Evolutionary conservation across 2,113 vertebrate genomes (phyloP), one percentile per base, ranked within the genome.

Genomic region (human (Homo sapiens)): DNA sequence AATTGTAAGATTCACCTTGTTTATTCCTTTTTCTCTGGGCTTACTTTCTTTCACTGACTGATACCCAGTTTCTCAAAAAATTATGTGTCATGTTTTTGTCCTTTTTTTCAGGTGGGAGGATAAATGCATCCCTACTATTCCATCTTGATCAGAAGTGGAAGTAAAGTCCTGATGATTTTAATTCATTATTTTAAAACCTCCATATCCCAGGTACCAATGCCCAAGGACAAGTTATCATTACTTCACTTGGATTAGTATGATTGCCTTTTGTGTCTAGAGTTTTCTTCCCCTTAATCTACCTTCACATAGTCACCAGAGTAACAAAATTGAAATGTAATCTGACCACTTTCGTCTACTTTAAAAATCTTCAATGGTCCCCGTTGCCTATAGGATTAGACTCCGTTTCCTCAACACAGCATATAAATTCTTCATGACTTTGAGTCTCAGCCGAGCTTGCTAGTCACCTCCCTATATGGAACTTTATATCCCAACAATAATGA

Each of bases 131-230:
- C 48, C 22, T 82, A 6, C 68, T 76, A 92, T 86, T 83, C 57
- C 18, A 86, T 32, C 55, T 75, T 32, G 40, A 91, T 59, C 18
- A 43, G 48, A 95, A 93, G 2, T 88, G 5, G 55, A 95, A 80
- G 20, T 83, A 30, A 93, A 90, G 43, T 57, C 30, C 25, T 96
- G 43, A 89, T 86, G 25, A 90, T 73, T 97, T 68, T 80, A 93
- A 96, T 66, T 81, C 32, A 59, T 50, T 55, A 79, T 50, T 84
- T 96, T 89, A n/a, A 55, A 84, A 90, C 90, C 38, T 84, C 3
- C 3, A 86, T 72, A 81, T 10, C 45, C 76, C 38, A 90, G 27
- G 78, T 25, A 79, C 30, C 17, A 83, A 43, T 38, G 50, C 78
- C n/a, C 23, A 84, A 68, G 48, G 38, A 43, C 50, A 95, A 87